Base-by-base conservation (phyloP, 2,797 vertebrate species). In the Aphelocoma californica region DNA sequence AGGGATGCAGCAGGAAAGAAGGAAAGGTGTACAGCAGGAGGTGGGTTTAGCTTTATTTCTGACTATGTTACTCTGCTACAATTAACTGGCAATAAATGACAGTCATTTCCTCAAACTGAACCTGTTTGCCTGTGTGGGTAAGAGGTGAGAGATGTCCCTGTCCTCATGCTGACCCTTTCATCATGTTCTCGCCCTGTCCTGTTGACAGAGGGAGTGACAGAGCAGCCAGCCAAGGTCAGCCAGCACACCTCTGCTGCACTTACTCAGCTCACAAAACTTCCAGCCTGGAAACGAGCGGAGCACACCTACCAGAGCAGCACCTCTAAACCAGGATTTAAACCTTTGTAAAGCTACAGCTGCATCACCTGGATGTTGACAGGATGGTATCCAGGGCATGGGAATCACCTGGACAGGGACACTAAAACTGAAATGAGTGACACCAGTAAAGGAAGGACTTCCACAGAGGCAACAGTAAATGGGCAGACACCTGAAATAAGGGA, bases 331-430 rank as follows among this genome's bases (percentile, higher is more conserved):
- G 66, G 51, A 20, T 24, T 28, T 17, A 73, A 66, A 56, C 12
- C 5, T 66, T 9, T n/a, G 23, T 8, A 36, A 45, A 85, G 58
- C 47, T 9, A 34, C 40, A 58, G 31, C 44, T 85, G 40, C 56
- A 72, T 4, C 14, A 13, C 53, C 3, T 53, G 64, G 26, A 40
- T 57, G 36, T 6, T 38, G 50, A 50, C 12, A 67, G 48, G 32
- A 60, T 0, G 7, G 16, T 3, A 61, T 7, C 18, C 48, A 32
- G 25, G 60, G 11, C 2, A 1, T 6, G 13, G 50, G 31, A 62
- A 32, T 25, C 79, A 54, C 54, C 38, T 18, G 2, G 21, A 54
- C 77, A 86, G 12, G 31, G 38, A 67, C 24, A 51, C 11, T 25
- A 44, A 62, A 83, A 44, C 6, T 24, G 54, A 69, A 86, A 28